Evolutionary conservation across 2,888 invertebrate species (phyloP).

Genomic region (Synanthedon tipuliformis): DNA sequence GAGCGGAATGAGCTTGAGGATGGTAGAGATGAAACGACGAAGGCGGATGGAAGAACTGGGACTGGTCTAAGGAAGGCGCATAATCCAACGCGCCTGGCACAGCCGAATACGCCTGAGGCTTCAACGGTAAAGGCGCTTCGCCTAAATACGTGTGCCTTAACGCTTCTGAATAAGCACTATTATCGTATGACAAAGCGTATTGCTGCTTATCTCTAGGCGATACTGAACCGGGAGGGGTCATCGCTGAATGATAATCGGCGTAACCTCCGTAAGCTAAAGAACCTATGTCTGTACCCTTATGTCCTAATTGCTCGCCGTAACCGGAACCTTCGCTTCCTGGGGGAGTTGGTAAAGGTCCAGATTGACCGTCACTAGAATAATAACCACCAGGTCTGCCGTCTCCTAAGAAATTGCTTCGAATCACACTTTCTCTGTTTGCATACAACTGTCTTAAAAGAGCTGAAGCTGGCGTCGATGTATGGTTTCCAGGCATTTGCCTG

Average conservation of each 20-base stretch:
- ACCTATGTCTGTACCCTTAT: conserved; percentile 71
- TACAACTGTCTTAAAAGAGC: conserved; percentile 90
- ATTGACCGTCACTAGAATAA: conserved; percentile 72
- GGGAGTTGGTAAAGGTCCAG: conserved; percentile 86
- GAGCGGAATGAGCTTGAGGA: conserved; percentile 66
- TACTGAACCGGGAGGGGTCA: conserved; percentile 97
- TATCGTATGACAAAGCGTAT: conserved; percentile 61
- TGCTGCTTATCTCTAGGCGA: conserved; percentile 90
- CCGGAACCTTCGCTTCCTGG: conserved; percentile 87
- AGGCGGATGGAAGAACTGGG: conserved; percentile 84
- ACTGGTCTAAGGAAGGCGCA: conserved; percentile 79
- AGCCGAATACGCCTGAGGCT: conserved; percentile 90
- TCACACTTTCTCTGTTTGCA: conserved; percentile 94
- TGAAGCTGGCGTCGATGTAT: conserved; percentile 83
- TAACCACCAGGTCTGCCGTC: conserved; percentile 61
- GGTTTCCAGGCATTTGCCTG: conserved; percentile 69
- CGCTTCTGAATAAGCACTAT: conserved; percentile 75
- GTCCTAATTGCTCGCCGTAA: conserved; percentile 74
- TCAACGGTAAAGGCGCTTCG: conserved; percentile 77
- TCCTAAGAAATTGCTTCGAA: conserved; percentile 82
- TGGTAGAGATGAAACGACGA: conserved; percentile 92
- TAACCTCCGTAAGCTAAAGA: conserved; percentile 71
- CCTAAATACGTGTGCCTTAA: conserved; percentile 68
- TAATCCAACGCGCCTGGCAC: conserved; percentile 76
- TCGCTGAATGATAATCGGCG: conserved; percentile 90